phyloP scores from a whole-genome alignment of 2,888 invertebrate species.

The Harpalus rubripes region DNA sequence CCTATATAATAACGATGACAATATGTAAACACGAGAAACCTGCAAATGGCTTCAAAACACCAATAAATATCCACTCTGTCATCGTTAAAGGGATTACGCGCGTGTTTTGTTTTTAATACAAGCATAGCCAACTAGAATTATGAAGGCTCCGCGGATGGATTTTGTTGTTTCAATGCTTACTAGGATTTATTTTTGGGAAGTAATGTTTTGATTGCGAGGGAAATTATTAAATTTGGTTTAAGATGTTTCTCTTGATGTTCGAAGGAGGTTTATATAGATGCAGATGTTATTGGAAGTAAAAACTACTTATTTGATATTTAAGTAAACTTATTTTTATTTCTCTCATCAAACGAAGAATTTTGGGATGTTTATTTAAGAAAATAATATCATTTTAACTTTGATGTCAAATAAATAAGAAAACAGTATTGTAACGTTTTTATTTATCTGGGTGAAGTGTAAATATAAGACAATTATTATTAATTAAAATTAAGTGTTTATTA shows the following conservation, averaged over 20 bases:
- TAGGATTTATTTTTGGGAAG: conserved; percentile 60
- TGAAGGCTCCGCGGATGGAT: conserved; percentile 45
- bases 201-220: conserved; percentile 69
- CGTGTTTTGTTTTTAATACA: conserved; percentile 72
- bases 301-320: conserved; percentile 42
- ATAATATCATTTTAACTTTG: conserved; percentile 7
- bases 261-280: conserved; percentile 11
- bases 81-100: conserved; percentile 75
- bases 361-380: conserved; percentile 10
- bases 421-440: no score
- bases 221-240: conserved; percentile 56
- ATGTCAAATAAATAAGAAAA: neutral
- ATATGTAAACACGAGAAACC: conserved; percentile 74
- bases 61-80: conserved; percentile 71
- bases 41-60: conserved; percentile 57
- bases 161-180: conserved; percentile 60
- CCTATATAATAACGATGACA: conserved; percentile 75
- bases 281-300: conserved; percentile 25
- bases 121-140: conserved; percentile 48
- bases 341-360: conserved; percentile 28
- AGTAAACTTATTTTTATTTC: conserved; percentile 26
- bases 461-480: no score
- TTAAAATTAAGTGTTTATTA: no score
- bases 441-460: no score
- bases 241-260: conserved; percentile 57